Conservation (phyloP, 2,113 vertebrate species). For the Lycaon pictus region DNA sequence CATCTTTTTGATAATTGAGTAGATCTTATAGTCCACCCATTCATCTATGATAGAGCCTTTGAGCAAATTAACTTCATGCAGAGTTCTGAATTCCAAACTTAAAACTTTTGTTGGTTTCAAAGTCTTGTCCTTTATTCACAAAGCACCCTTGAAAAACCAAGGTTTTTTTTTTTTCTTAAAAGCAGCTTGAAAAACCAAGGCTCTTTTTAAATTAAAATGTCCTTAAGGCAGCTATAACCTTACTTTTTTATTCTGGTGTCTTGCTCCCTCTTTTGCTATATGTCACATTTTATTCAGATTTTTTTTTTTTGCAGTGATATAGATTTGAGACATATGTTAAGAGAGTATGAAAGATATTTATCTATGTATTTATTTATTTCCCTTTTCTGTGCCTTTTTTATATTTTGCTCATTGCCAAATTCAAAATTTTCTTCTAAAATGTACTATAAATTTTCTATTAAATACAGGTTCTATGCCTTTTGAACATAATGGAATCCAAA, state of each 20-base stretch:
- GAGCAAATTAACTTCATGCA: background rate
- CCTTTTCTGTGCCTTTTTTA: background rate
- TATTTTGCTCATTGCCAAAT: background rate
- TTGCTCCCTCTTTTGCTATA: background rate
- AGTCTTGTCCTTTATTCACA: background rate
- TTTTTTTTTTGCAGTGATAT: background rate
- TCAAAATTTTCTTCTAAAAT: background rate
- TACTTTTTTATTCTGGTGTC: background rate
- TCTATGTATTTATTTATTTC: background rate
- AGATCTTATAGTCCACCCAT: background rate
- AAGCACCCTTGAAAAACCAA: slow-evolving; percentile 1
- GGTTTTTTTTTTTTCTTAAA: background rate
- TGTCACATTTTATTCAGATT: slow-evolving; percentile 1
- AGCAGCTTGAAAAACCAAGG: slow-evolving; percentile 19
- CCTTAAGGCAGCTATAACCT: background rate
- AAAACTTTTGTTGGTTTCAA: slow-evolving; percentile 45
- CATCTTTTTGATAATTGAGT: background rate
- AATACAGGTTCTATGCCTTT: background rate
- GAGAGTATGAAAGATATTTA: background rate
- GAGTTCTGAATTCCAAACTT: background rate
- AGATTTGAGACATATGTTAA: background rate
- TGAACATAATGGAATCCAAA: background rate
- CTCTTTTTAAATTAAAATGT: background rate
- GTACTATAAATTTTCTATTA: background rate
- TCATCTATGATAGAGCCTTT: background rate